Conservation (phyloP, 2,797 vertebrate species). For the Etheostoma perlongum region DNA sequence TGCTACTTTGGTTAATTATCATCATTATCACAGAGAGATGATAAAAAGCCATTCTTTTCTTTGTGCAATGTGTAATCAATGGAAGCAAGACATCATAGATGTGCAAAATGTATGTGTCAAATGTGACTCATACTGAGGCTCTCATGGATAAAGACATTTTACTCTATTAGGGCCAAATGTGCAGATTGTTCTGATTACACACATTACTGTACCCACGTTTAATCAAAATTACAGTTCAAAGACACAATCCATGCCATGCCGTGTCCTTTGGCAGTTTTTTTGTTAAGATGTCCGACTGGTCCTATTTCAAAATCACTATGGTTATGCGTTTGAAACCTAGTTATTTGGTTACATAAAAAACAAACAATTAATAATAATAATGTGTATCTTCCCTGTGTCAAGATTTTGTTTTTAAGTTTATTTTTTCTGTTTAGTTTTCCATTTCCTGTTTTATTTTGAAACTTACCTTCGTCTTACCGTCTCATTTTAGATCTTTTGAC, state of each 20-base stretch:
- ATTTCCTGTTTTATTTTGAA: too few relatives aligned
- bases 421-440: too few relatives aligned
- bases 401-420: too few relatives aligned
- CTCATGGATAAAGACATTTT: slow-evolving; percentile 29
- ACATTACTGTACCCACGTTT: slow-evolving; percentile 19
- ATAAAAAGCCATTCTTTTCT: slow-evolving; percentile 51
- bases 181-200: slow-evolving; percentile 46
- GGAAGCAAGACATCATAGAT: slow-evolving; percentile 38
- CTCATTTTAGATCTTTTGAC: too few relatives aligned
- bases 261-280: slow-evolving; percentile 2
- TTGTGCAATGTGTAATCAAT: slow-evolving; percentile 53
- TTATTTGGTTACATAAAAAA: neutral
- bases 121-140: slow-evolving; percentile 24
- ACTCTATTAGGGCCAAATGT: slow-evolving; percentile 29
- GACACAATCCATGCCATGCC: neutral
- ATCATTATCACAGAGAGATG: slow-evolving; percentile 62
- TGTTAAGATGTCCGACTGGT: slow-evolving; percentile 26
- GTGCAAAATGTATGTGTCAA: slow-evolving; percentile 30
- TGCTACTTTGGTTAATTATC: slow-evolving; percentile 70
- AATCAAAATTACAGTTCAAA: slow-evolving; percentile 13
- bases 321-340: neutral
- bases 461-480: too few relatives aligned
- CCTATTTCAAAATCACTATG: slow-evolving; percentile 2
- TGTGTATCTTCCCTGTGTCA: too few relatives aligned
- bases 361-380: neutral